Percentiles rank a stretch among this genome's conserved stretches.
Conservation (phyloP, 2,113 vertebrate species). For the Passer montanus region DNA sequence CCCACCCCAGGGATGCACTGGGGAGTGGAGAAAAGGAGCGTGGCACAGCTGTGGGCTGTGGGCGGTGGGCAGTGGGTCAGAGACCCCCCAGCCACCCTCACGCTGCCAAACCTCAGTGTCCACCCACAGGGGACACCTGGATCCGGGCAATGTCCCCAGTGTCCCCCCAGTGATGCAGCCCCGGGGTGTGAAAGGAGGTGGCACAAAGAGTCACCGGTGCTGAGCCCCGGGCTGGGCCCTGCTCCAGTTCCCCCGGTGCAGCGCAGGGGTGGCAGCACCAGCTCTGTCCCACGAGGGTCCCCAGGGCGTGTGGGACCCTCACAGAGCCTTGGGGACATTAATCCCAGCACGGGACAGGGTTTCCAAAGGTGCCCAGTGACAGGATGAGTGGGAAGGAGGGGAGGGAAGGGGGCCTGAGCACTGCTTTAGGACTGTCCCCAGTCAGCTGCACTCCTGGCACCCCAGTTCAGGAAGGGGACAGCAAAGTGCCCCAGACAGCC, state of each 20-base stretch:
- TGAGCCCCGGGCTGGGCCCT: background rate
- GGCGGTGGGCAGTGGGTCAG: background rate
- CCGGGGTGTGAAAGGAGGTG: fast-evolving
- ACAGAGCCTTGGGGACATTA: background rate
- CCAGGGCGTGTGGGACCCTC: fast-evolving
- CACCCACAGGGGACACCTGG: background rate
- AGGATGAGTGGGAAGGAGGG: background rate
- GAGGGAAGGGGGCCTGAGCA: background rate
- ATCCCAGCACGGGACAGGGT: fast-evolving
- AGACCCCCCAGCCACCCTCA: fast-evolving
- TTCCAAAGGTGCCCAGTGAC: background rate
- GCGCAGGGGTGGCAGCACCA: background rate
- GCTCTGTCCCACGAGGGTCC: background rate
- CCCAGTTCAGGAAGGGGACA: background rate
- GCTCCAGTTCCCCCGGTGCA: background rate
- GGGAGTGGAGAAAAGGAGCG: fast-evolving
- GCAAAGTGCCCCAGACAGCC: background rate
- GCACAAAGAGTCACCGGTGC: fast-evolving
- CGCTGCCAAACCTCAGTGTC: fast-evolving
- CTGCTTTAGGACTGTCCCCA: background rate
- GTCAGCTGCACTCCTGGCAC: background rate
- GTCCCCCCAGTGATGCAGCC: background rate
- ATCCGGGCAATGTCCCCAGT: background rate
- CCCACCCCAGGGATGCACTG: fast-evolving
- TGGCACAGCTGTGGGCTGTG: fast-evolving